Evolutionary conservation across 1,140 invertebrate species (phyloP).

Genomic region (Idris sp.): DNA sequence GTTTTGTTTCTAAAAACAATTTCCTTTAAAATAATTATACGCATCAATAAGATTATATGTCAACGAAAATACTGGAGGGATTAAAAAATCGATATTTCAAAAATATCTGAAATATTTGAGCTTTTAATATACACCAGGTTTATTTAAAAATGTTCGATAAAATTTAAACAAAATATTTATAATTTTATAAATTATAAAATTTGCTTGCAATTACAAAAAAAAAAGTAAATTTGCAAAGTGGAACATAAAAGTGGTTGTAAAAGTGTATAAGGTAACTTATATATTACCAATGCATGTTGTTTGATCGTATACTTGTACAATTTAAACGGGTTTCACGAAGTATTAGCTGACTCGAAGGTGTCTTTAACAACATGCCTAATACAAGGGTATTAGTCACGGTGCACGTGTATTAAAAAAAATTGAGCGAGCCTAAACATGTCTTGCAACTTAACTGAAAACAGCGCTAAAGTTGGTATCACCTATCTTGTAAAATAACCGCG

Average conservation of each 20-base stretch:
- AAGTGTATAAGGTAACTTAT: slow-evolving; percentile 26
- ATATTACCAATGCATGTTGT: slow-evolving; percentile 34
- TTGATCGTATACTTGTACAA: slow-evolving; percentile 30
- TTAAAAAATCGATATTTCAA: too few relatives aligned
- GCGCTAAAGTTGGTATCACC: slow-evolving; percentile 24
- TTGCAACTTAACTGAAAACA: slow-evolving; percentile 25
- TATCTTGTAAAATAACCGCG: slow-evolving; percentile 26
- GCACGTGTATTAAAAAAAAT: too few relatives aligned
- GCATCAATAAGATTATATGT: too few relatives aligned
- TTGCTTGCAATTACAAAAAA: slow-evolving; percentile 28
- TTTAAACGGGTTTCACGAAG: too few relatives aligned
- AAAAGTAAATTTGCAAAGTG: neutral
- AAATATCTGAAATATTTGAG: too few relatives aligned
- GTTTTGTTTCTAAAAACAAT: too few relatives aligned
- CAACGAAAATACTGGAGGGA: too few relatives aligned
- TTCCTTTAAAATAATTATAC: too few relatives aligned
- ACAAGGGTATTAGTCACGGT: slow-evolving; percentile 43
- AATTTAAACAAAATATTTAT: too few relatives aligned
- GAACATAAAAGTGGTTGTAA: slow-evolving; percentile 26
- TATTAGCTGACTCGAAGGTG: slow-evolving; percentile 32
- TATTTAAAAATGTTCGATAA: too few relatives aligned
- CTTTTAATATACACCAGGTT: neutral
- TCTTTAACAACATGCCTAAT: slow-evolving; percentile 32
- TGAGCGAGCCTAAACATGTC: slow-evolving; percentile 20
- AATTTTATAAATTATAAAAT: slow-evolving; percentile 5